Evolutionary conservation across 1,140 invertebrate genomes (phyloP).

Genomic region (Sesamia nonagrioides): DNA sequence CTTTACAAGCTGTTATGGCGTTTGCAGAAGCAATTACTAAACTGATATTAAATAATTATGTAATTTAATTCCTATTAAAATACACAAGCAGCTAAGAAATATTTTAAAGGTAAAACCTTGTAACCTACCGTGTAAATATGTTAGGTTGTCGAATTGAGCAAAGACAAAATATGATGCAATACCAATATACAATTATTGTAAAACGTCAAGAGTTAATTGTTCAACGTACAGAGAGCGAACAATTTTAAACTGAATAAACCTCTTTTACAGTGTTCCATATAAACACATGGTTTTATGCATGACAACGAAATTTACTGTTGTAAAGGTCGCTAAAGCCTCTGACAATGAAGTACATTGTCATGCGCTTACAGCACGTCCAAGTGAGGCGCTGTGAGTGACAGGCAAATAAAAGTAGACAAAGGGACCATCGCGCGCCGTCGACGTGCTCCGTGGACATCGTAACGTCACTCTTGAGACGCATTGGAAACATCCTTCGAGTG

Average conservation of each 20-base stretch:
- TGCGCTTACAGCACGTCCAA: conserved; percentile 69
- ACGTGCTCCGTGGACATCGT: conserved; percentile 47
- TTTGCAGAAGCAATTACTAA: conserved; percentile 40
- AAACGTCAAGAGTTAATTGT: conserved; percentile 63
- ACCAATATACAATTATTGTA: background rate
- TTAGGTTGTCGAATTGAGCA: background rate
- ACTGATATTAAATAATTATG: conserved; percentile 11
- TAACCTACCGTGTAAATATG: too few relatives aligned
- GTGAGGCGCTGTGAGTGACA: conserved; percentile 76
- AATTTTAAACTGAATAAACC: conserved; percentile 58
- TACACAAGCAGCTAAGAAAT: too few relatives aligned
- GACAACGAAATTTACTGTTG: conserved; percentile 82
- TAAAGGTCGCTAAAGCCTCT: conserved; percentile 74
- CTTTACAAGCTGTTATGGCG: conserved; percentile 17
- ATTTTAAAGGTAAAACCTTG: too few relatives aligned
- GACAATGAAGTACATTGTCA: conserved; percentile 79
- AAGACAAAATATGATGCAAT: conserved; percentile 1
- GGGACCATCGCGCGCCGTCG: conserved; percentile 56
- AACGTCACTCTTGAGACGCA: conserved; percentile 1
- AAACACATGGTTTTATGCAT: conserved; percentile 79
- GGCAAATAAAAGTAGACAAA: conserved; percentile 82
- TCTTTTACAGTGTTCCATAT: conserved; percentile 62
- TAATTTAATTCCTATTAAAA: conserved; percentile 3
- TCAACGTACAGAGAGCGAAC: conserved; percentile 50
- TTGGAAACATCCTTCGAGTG: conserved; percentile 61